Evolutionary conservation across 2,888 invertebrate genomes (phyloP).

Genomic region (Micoletzkya japonica): DNA sequence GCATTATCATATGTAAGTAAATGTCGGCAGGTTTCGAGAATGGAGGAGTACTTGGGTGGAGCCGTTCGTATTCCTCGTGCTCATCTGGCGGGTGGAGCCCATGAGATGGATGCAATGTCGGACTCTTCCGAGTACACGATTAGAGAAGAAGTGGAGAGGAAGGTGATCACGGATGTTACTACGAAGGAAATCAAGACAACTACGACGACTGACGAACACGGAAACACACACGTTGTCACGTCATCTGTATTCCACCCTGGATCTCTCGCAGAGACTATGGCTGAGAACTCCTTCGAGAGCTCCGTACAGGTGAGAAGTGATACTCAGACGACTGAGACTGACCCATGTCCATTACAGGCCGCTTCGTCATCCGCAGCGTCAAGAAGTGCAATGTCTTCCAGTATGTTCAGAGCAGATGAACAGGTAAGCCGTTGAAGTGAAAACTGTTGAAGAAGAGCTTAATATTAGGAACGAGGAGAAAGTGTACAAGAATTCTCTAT

Average conservation of each 20-base stretch:
- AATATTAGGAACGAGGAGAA: constrained; percentile 57
- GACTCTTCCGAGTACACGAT: constrained; percentile 62
- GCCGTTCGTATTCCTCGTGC: constrained; percentile 60
- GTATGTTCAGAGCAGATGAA: constrained; percentile 18
- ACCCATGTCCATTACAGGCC: too few species aligned
- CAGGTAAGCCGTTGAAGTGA: background rate
- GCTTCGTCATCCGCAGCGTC: constrained; percentile 11
- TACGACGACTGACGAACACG: constrained; percentile 57
- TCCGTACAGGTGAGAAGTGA: too few species aligned
- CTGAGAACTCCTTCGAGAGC: background rate
- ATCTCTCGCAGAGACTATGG: background rate
- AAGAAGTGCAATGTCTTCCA: constrained; percentile 2
- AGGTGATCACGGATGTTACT: constrained; percentile 61
- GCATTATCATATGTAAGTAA: constrained; percentile 14
- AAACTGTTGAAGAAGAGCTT: background rate
- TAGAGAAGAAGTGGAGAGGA: constrained; percentile 58
- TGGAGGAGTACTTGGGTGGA: constrained; percentile 52
- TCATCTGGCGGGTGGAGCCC: constrained; percentile 45
- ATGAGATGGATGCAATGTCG: constrained; percentile 48
- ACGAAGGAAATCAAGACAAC: constrained; percentile 58
- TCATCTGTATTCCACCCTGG: background rate
- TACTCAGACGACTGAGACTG: too few species aligned
- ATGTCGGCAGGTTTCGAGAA: constrained; percentile 47
- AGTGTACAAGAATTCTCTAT: constrained; percentile 63
- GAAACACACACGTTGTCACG: constrained; percentile 31